Evolutionary conservation across 1,140 invertebrate species (phyloP).

Genomic region (Aphelenchoides besseyi): DNA sequence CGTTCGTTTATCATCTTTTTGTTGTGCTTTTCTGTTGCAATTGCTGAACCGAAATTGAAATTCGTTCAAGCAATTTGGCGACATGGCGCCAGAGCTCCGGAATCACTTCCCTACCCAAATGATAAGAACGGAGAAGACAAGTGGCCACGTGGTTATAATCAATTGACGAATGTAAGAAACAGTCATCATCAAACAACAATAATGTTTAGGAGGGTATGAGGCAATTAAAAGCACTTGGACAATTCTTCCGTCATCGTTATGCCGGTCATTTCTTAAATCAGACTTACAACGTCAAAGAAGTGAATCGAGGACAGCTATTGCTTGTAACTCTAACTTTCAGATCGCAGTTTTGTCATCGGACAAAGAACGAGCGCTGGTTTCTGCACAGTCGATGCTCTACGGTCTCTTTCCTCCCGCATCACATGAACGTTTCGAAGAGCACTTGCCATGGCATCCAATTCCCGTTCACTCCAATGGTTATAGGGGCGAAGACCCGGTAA

Average conservation of each 20-base stretch:
- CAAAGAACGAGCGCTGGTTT: slow-evolving; percentile 29
- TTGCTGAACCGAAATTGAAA: too few species aligned
- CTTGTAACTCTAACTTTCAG: too few species aligned
- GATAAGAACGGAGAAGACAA: slow-evolving; percentile 71
- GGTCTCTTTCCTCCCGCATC: slow-evolving; percentile 28
- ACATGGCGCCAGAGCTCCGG: slow-evolving; percentile 78
- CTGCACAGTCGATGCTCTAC: slow-evolving; percentile 27
- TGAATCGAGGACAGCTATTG: too few species aligned
- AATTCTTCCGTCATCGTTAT: slow-evolving; percentile 41
- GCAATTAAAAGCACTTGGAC: slow-evolving; percentile 39
- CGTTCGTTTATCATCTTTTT: too few species aligned
- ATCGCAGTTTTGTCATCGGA: slow-evolving; percentile 33
- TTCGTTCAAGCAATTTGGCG: slow-evolving; percentile 63
- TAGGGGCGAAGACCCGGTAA: slow-evolving; percentile 24
- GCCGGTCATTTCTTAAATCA: slow-evolving; percentile 27
- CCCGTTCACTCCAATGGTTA: slow-evolving; percentile 23
- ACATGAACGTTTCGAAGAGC: neutral
- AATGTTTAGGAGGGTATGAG: slow-evolving; percentile 38
- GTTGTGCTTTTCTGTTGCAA: too few species aligned
- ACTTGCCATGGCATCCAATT: slow-evolving; percentile 29
- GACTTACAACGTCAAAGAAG: slow-evolving; percentile 23
- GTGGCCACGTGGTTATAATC: slow-evolving; percentile 75
- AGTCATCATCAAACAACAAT: neutral
- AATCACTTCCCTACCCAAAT: slow-evolving; percentile 69
- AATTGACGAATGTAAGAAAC: slow-evolving; percentile 74